phyloP scores from a whole-genome alignment of 2,888 invertebrate species.

The Marasmarcha lunaedactyla region DNA sequence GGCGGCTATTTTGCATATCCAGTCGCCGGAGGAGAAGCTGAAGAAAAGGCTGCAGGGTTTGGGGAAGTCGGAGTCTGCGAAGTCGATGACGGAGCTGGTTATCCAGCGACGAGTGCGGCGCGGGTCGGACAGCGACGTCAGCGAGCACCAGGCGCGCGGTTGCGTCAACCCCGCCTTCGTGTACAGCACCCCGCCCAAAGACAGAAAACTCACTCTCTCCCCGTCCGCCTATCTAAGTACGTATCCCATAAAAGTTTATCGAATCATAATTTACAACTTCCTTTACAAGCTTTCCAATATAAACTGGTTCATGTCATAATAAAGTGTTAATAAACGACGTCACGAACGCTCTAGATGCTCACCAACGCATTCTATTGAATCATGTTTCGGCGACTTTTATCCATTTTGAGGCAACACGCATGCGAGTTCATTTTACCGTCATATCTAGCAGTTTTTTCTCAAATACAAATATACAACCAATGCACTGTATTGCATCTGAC shows the following conservation, averaged over 20 bases:
- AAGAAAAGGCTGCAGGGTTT: conserved; percentile 49
- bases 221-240: conserved; percentile 59
- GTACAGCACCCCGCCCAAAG: conserved; percentile 64
- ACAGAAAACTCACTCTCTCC: conserved; percentile 50
- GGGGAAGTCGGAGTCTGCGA: conserved; percentile 53
- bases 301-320: neutral
- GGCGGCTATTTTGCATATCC: conserved; percentile 71
- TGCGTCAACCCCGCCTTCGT: conserved; percentile 60
- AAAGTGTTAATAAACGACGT: neutral
- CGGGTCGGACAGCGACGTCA: conserved; percentile 58
- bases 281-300: conserved; percentile 1
- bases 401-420: too few relatives aligned
- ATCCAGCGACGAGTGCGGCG: conserved; percentile 39
- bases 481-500: neutral
- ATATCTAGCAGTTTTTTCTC: too few relatives aligned
- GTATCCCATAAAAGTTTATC: conserved; percentile 30
- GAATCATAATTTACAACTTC: conserved; percentile 9
- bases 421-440: too few relatives aligned
- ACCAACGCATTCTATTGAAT: too few relatives aligned
- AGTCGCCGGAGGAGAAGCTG: conserved; percentile 47
- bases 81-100: conserved; percentile 38
- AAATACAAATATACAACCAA: too few relatives aligned
- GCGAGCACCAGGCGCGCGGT: conserved; percentile 36
- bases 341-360: neutral
- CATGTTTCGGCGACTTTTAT: too few relatives aligned